phyloP scores from a whole-genome alignment of 2,888 invertebrate species.

The Synanthedon myopaeformis region DNA sequence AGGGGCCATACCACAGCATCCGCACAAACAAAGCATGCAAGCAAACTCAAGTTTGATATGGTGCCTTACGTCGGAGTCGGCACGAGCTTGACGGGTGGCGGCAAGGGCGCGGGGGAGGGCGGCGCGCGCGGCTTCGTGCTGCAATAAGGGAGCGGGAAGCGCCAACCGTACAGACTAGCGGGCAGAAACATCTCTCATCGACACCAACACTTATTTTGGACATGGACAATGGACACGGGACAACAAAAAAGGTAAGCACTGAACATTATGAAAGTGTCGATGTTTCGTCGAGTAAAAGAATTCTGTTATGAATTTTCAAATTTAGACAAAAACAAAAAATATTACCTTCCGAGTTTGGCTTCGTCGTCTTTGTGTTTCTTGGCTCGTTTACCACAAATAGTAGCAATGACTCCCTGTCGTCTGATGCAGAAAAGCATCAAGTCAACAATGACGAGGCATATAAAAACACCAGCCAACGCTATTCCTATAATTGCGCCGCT shows the following conservation, averaged over 20 bases:
- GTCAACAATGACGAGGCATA: conserved; percentile 87
- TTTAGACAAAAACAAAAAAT: neutral
- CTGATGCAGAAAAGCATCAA: conserved; percentile 81
- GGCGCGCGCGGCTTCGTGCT: conserved; percentile 87
- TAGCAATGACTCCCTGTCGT: conserved; percentile 76
- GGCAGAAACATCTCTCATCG: conserved; percentile 71
- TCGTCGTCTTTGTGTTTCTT: conserved; percentile 84
- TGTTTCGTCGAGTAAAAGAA: neutral
- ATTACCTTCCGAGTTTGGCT: conserved; percentile 86
- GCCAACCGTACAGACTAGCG: conserved; percentile 94
- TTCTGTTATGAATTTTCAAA: neutral
- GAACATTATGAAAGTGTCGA: too few species aligned
- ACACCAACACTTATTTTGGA: conserved; percentile 49
- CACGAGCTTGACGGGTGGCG: conserved; percentile 82
- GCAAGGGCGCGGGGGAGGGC: conserved; percentile 83
- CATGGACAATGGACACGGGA: conserved; percentile 15
- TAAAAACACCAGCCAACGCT: conserved; percentile 83
- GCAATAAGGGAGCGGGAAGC: conserved; percentile 96
- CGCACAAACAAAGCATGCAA: conserved; percentile 65
- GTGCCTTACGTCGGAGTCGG: conserved; percentile 76
- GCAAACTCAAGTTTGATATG: conserved; percentile 35
- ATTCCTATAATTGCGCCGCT: conserved; percentile 87
- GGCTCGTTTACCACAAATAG: conserved; percentile 74
- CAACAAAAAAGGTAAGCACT: conserved; percentile 11
- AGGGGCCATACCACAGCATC: conserved; percentile 39